A percentile compares a stretch with the other conserved stretches of the same genome.
These are phyloP conservation scores for Cosmia pyralina DNA, from an alignment of 2,888 invertebrate genomes.

Conservation along the genomic window DNA sequence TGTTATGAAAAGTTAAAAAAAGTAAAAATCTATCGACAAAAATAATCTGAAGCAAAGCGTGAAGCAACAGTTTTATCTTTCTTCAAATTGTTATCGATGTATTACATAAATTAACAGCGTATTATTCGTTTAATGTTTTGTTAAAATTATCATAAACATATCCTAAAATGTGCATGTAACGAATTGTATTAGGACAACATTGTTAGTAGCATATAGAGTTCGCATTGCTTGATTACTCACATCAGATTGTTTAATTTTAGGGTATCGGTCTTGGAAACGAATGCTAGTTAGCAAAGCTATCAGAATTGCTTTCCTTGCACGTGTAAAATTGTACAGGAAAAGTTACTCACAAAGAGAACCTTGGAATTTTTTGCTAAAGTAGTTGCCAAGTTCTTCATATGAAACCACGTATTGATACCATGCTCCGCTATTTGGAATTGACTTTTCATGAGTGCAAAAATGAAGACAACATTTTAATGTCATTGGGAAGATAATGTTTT, in stretches of 20 bases:
- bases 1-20: neutral
- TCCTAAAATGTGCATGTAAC: slow-evolving; percentile 38
- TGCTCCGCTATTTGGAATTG: neutral
- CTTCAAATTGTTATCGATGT: slow-evolving; percentile 19
- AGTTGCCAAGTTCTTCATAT: neutral
- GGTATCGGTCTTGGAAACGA: slow-evolving; percentile 26
- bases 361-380: slow-evolving; percentile 4
- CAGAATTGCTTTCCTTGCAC: slow-evolving; percentile 6
- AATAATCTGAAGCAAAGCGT: slow-evolving; percentile 13
- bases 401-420: neutral
- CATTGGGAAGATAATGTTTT: neutral
- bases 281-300: no score
- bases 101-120: slow-evolving; percentile 25
- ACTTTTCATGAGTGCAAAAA: neutral
- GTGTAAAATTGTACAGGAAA: slow-evolving; percentile 26
- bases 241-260: slow-evolving; percentile 46
- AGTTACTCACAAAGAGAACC: slow-evolving; percentile 8
- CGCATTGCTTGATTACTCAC: slow-evolving; percentile 37
- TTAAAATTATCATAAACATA: slow-evolving; percentile 52
- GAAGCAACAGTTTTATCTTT: slow-evolving; percentile 17
- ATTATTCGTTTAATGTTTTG: slow-evolving; percentile 42
- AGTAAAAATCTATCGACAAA: slow-evolving; percentile 7
- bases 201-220: slow-evolving; percentile 39
- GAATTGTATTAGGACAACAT: slow-evolving; percentile 53
- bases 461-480: neutral